Evolutionary conservation across 2,113 vertebrate species (phyloP).

Genomic region (Oenanthe oenanthe): DNA sequence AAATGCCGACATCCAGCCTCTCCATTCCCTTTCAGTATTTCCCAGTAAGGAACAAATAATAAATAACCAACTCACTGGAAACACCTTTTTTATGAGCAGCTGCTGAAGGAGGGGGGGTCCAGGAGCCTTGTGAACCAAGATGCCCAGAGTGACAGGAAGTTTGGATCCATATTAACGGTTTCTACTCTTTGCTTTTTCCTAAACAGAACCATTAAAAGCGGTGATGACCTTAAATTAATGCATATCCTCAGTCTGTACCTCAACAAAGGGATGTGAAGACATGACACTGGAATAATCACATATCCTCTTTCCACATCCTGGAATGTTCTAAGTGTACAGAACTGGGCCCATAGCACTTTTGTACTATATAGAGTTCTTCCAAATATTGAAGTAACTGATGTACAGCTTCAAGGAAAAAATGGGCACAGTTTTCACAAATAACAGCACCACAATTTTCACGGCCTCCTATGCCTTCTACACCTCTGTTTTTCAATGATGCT

Average conservation of each 20-base stretch:
- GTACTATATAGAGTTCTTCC: neutral
- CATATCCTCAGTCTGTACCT: neutral
- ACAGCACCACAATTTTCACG: neutral
- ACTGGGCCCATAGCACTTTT: neutral
- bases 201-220: neutral
- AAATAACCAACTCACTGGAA: neutral
- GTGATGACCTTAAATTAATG: neutral
- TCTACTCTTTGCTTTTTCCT: neutral
- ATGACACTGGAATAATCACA: neutral
- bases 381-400: neutral
- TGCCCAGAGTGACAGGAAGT: neutral
- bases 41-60: neutral
- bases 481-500: neutral
- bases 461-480: neutral
- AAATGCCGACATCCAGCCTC: neutral
- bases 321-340: neutral
- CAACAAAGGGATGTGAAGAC: neutral
- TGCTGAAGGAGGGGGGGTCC: neutral
- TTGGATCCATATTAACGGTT: neutral
- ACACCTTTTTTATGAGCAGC: neutral
- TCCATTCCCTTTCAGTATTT: neutral
- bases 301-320: neutral
- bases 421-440: neutral
- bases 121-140: neutral
- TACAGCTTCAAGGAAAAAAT: neutral